These are phyloP conservation scores for Tinea pellionella DNA, from an alignment of 2,888 invertebrate species.

Conservation along the genomic window DNA sequence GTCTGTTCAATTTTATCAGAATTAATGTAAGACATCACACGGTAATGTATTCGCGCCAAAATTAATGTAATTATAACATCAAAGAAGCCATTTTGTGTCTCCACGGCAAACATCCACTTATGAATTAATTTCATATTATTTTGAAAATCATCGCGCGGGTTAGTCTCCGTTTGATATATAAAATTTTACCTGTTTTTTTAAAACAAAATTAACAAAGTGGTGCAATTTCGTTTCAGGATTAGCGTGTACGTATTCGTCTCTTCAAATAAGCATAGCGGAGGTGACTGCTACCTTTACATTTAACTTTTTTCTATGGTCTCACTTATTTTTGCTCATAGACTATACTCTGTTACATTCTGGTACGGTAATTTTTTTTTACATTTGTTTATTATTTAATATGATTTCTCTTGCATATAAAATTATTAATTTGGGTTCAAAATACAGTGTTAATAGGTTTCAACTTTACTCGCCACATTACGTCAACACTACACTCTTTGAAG, in stretches of 20 bases:
- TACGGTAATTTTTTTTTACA: too few relatives aligned
- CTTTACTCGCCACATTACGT: neutral
- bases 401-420: too few relatives aligned
- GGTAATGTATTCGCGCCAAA: conserved; percentile 13
- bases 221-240: too few relatives aligned
- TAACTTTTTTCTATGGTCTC: too few relatives aligned
- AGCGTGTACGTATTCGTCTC: too few relatives aligned
- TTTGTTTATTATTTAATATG: too few relatives aligned
- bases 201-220: neutral
- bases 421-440: too few relatives aligned
- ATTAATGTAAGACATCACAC: conserved; percentile 11
- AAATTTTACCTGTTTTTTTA: neutral
- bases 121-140: conserved; percentile 11
- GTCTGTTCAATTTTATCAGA: neutral
- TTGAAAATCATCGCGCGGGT: neutral
- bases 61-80: conserved; percentile 14
- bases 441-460: too few relatives aligned
- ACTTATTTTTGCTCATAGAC: too few relatives aligned
- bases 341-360: too few relatives aligned
- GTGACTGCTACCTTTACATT: too few relatives aligned
- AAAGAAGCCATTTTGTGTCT: conserved; percentile 10
- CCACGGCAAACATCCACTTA: conserved; percentile 7
- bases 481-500: neutral
- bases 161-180: neutral
- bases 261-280: too few relatives aligned